These are phyloP conservation scores for Drosophila obscura DNA, from an alignment of 1,140 invertebrate species.

Conservation along the genomic window DNA sequence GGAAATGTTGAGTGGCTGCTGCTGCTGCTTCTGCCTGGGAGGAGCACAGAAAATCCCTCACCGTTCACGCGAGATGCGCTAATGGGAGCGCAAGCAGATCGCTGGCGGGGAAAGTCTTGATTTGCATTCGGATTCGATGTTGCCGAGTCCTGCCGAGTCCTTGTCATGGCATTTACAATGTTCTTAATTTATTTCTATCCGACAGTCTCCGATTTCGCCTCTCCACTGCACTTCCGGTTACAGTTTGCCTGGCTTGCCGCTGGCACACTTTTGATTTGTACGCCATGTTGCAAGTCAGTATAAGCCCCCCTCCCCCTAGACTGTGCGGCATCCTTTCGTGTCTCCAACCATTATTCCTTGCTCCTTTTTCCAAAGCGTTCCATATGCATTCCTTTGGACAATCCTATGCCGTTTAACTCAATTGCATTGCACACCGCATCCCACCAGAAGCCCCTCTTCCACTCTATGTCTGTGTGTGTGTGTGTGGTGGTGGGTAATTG, in stretches of 20 bases:
- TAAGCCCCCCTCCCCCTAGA: neutral
- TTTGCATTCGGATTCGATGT: slow-evolving; percentile 44
- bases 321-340: neutral
- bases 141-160: neutral
- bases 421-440: slow-evolving; percentile 57
- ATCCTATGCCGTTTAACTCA: slow-evolving; percentile 74
- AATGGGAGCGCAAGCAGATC: slow-evolving; percentile 45
- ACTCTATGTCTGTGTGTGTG: too few species aligned
- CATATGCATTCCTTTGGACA: slow-evolving; percentile 49
- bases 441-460: neutral
- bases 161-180: slow-evolving; percentile 5
- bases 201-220: slow-evolving; percentile 1
- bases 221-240: slow-evolving; percentile 28
- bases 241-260: slow-evolving; percentile 57
- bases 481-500: slow-evolving; percentile 25
- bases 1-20: slow-evolving; percentile 52
- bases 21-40: slow-evolving; percentile 13
- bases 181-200: neutral
- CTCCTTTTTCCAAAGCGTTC: slow-evolving; percentile 31
- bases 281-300: slow-evolving; percentile 66
- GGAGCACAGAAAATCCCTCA: slow-evolving; percentile 37
- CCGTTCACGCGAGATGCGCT: slow-evolving; percentile 31
- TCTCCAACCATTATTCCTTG: slow-evolving; percentile 10
- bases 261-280: slow-evolving; percentile 75
- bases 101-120: slow-evolving; percentile 19